Evolutionary conservation across 2,797 vertebrate genomes (phyloP), one percentile per base, ranked within the genome.

Genomic region (Choloepus didactylus): DNA sequence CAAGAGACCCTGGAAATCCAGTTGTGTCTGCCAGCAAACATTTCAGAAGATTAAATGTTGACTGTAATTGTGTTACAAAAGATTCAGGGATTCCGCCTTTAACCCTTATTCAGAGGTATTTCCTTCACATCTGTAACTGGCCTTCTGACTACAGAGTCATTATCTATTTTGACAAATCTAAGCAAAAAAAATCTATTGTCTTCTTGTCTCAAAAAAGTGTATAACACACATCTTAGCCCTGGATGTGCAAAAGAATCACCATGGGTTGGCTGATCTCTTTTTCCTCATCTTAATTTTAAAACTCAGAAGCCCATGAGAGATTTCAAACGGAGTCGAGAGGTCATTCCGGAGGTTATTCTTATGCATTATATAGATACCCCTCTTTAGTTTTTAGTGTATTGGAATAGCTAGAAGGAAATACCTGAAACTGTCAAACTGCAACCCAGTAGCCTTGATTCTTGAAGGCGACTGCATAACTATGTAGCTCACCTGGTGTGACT

Each of bases 191-290:
- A 75, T 56, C 56, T 41, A 54, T 44, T 29, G 41, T 64, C 56
- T 54, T 62, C 5, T 46, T 69, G 21, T 51, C 73, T 73, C 44
- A 44, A 44, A 49, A 49, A 49, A 49, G 56, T 0, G 9, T 44
- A 16, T 41, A 38, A 15, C 27, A 0, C 0, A 2, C 23, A 3
- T 3, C 29, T 35, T 19, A 19, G 59, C 56, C n/a, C 2, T 2
- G 29, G 29, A 29, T 5, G 3, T 25, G 9, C 54, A 60, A 75
- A 46, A 60, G 84, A 94, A 85, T 44, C 4, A 38, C 85, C 29
- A 31, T n/a, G 5, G 59, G 16, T 56, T 56, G 8, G 10, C 0
- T 38, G 54, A 18, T 62, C 23, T 5, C 1, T 49, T 6, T 29
- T 25, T 10, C 73, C 27, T 73, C 25, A 15, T 66, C n/a, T 87